Evolutionary conservation across 2,113 vertebrate species (phyloP), one percentile per base, ranked within the genome.

Genomic region (Gymnocephalus cernua): DNA sequence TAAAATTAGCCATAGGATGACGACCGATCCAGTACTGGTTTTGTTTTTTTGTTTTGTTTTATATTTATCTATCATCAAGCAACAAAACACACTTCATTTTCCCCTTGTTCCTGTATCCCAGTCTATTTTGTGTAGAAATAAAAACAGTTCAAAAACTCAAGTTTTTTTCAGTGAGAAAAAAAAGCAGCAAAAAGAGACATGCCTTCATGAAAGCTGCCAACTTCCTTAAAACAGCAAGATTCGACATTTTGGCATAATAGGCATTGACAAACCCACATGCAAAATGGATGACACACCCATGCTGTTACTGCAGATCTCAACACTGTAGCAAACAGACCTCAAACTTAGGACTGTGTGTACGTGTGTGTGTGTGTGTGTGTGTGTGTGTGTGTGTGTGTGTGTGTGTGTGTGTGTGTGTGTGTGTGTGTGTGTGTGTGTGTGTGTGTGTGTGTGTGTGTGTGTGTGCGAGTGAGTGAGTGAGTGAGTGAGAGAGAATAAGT

Each of bases 221-320:
- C 12, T 70, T 81, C 54, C 14, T 62, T 81, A 80, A n/a, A 90
- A 66, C 68, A 82, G 66, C 59, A 61, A 65, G 23, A 64, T 59
- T 77, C 57, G 66, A 81, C n/a, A 89, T 69, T 79, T 76, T 77
- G 65, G n/a, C 63, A 73, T 70, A 59, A 74, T 57, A 72, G 70
- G 50, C 38, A 77, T 81, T 80, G 73, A 80, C 76, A 85, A 85
- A 89, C 62, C 67, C 74, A 54, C 90, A 91, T 92, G 91, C 86
- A 91, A 79, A 87, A 78, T 77, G 78, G 67, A 90, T 73, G 77
- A 88, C 89, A 90, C 80, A 1, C 85, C 89, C 92, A 92, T 92
- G 92, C 92, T 85, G 82, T 82, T 85, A 69, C 68, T 86, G 89
- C 80, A 71, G 70, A 88, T 72, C 58, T 88, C 50, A 80, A 61